A percentile compares a stretch with the other conserved stretches of the same genome.
Evolutionary conservation across 2,113 vertebrate genomes (phyloP).

Genomic region (Choloepus hoffmanni): DNA sequence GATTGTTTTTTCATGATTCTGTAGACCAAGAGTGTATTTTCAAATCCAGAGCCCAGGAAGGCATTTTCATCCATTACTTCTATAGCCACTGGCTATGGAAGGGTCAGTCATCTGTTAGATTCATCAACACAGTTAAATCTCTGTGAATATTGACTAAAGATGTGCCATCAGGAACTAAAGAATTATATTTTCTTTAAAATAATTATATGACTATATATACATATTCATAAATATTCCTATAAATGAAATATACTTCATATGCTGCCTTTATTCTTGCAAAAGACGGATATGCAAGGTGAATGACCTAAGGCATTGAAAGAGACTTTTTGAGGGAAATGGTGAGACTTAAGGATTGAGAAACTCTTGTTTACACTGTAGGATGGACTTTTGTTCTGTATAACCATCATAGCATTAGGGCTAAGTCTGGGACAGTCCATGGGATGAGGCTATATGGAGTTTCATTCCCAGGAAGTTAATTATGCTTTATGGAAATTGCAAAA

Average conservation of each 20-base stretch:
- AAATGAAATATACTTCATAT: neutral
- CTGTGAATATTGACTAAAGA: neutral
- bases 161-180: neutral
- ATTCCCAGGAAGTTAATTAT: conserved; percentile 8
- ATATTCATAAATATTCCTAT: neutral
- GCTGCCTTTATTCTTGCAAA: conserved; percentile 33
- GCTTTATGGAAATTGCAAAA: neutral
- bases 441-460: neutral
- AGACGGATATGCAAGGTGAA: neutral
- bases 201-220: neutral
- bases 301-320: neutral
- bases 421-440: neutral
- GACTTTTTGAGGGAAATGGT: conserved; percentile 19
- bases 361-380: neutral
- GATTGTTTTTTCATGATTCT: neutral
- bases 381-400: neutral
- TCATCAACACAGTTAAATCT: neutral
- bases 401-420: neutral
- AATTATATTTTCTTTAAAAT: conserved; percentile 49
- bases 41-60: conserved; percentile 21
- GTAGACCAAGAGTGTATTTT: neutral
- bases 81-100: neutral
- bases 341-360: neutral
- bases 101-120: neutral
- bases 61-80: neutral